Evolutionary conservation across 1,140 invertebrate genomes (phyloP), one percentile per base, ranked within the genome.

Genomic region (Camponotus vicinus): DNA sequence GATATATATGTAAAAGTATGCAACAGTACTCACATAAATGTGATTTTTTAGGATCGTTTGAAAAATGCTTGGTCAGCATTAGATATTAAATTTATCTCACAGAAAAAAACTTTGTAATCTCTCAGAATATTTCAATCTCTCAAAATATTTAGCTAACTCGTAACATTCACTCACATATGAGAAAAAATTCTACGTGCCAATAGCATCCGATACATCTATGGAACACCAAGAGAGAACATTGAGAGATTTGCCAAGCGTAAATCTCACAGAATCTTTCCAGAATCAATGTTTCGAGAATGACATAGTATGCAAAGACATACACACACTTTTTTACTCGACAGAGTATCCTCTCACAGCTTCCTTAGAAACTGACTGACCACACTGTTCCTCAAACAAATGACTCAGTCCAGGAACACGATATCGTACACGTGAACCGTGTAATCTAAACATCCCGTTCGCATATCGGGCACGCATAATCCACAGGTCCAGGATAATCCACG

Each of bases 401-500:
- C 71, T 86, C 71, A 77, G 57, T 63, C 42, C 27, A 40, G 11
- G 42, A 13, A 57, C 66, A 66, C 63, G 61, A 52, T 59, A 59
- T 66, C 18, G 5, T 57, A 59, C 52, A 85, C 34, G 87, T 77
- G 34, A 57, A 37, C 4, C 5, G 1, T 34, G n/a, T 52, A 66
- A 86, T 13, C 34, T 7, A 32, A 45, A 11, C 34, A 66, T 63
- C 27, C 42, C 21, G n/a, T 73, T 45, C 69, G n/a, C 9, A 13
- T 18, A 57, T 8, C 66, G 21, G 27, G 8, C 13, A 34, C 64
- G 37, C 71, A 84, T 88, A 87, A 57, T 78, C 11, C 49, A 52
- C 3, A 15, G 15, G 71, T 83, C 59, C 66, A n/a, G 73, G 71
- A 40, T 67, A 63, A 90, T 63, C 85, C 77, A 57, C 77, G 71